Evolutionary conservation across 2,113 vertebrate genomes (phyloP).

Genomic region (Thoracochromis brauschi): DNA sequence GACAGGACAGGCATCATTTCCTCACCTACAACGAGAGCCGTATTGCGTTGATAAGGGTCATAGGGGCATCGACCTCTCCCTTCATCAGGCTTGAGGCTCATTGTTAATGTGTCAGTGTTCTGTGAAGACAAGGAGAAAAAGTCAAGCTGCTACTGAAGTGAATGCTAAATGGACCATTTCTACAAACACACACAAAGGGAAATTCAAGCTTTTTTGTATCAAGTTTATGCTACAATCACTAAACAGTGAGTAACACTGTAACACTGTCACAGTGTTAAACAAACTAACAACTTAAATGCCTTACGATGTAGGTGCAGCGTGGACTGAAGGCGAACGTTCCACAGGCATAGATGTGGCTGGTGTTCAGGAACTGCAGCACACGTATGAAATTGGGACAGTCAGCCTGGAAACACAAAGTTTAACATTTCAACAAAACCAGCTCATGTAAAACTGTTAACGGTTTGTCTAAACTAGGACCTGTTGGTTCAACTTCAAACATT

Average conservation of each 20-base stretch:
- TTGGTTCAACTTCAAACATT: neutral
- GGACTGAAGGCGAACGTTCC: constrained; percentile 93
- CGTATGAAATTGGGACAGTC: constrained; percentile 93
- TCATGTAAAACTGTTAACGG: neutral
- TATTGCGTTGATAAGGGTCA: constrained; percentile 83
- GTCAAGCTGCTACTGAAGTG: neutral
- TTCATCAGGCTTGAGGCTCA: constrained; percentile 59
- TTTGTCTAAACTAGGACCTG: neutral
- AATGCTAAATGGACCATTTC: neutral
- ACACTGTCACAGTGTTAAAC: neutral
- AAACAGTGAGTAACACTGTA: neutral
- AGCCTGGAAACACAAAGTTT: constrained; percentile 52
- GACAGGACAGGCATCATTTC: neutral
- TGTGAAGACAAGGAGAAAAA: constrained; percentile 13
- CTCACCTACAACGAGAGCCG: constrained; percentile 85
- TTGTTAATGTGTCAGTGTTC: constrained; percentile 69
- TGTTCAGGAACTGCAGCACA: constrained; percentile 82
- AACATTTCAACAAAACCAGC: neutral
- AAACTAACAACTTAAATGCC: neutral
- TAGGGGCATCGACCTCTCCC: constrained; percentile 91
- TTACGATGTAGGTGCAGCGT: constrained; percentile 83
- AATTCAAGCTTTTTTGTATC: neutral
- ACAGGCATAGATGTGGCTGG: constrained; percentile 82
- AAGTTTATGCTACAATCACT: neutral
- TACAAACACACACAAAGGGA: neutral